phyloP scores from a whole-genome alignment of 2,797 vertebrate genomes.

The Tympanoctomys barrerae region DNA sequence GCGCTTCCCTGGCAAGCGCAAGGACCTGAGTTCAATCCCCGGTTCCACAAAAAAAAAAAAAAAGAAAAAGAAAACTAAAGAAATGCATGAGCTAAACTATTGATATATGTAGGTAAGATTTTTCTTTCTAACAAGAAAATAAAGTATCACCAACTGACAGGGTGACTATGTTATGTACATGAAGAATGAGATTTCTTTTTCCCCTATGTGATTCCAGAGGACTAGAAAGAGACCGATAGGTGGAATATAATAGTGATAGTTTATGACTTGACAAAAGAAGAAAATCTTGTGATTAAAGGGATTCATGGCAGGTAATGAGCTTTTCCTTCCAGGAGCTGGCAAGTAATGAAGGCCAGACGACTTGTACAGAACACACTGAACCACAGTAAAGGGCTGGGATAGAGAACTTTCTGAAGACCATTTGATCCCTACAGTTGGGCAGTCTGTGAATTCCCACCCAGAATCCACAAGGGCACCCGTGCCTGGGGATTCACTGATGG shows the following conservation, averaged over 20 bases:
- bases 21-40: no score
- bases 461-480: not conserved
- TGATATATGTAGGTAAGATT: not conserved
- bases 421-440: not conserved
- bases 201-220: not conserved
- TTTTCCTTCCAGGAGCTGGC: constrained; percentile 18
- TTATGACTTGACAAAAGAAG: not conserved
- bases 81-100: not conserved
- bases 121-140: not conserved
- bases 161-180: not conserved
- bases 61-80: no score
- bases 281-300: not conserved
- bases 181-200: constrained; percentile 43
- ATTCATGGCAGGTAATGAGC: not conserved
- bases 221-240: not conserved
- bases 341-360: not conserved
- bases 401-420: not conserved
- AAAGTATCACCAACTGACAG: not conserved
- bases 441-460: not conserved
- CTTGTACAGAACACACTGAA: not conserved
- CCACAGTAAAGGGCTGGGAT: not conserved
- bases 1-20: no score
- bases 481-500: not conserved
- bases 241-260: not conserved
- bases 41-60: no score